A percentile compares a stretch with the other conserved stretches of the same genome.
Conservation (phyloP, 1,140 invertebrate species). For the Lasioglossum baleicum region DNA sequence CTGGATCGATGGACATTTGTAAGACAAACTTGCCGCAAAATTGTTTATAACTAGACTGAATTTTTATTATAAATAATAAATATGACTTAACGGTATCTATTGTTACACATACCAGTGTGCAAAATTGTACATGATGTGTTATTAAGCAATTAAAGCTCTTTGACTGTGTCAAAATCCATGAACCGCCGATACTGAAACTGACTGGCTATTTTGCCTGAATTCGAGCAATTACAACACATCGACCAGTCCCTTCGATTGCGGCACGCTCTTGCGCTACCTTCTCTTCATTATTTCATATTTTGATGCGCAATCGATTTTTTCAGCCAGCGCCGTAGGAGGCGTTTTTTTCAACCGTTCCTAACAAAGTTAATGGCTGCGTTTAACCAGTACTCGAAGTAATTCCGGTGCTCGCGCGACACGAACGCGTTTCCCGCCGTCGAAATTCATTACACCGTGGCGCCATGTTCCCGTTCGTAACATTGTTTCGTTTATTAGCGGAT, state of each 20-base stretch:
- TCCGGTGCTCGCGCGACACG: slow-evolving; percentile 1
- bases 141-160: too few relatives aligned
- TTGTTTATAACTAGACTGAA: too few relatives aligned
- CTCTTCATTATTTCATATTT: not conserved
- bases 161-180: not conserved
- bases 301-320: too few relatives aligned
- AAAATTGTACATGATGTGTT: too few relatives aligned
- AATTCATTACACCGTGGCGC: slow-evolving; percentile 29
- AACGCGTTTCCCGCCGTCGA: slow-evolving; percentile 8
- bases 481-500: slow-evolving; percentile 46
- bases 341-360: not conserved
- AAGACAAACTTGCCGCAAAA: too few relatives aligned
- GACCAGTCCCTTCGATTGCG: too few relatives aligned
- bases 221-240: slow-evolving; percentile 18
- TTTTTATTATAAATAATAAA: too few relatives aligned
- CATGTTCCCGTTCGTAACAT: slow-evolving; percentile 20
- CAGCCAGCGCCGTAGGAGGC: too few relatives aligned
- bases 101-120: too few relatives aligned
- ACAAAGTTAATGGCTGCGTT: slow-evolving; percentile 29
- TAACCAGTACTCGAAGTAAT: slow-evolving; percentile 19
- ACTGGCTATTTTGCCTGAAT: not conserved
- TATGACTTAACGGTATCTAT: too few relatives aligned
- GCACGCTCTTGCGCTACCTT: not conserved
- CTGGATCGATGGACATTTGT: too few relatives aligned
- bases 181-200: not conserved